Evolutionary conservation across 2,797 vertebrate genomes (phyloP).

Genomic region (Helostoma temminkii): DNA sequence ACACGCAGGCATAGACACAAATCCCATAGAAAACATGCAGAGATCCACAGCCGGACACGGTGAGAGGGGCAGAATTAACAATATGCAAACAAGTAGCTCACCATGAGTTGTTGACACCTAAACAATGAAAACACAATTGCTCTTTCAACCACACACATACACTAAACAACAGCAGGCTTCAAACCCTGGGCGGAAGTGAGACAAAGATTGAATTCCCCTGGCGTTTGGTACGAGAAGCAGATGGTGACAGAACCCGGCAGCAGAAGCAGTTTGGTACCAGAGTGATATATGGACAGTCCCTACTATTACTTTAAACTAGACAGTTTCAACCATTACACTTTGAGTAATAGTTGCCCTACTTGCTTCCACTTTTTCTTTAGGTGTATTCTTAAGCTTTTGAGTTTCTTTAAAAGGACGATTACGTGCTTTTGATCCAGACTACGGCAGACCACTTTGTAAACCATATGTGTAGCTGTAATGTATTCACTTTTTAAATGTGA

Average conservation of each 20-base stretch:
- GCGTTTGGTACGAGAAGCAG: slow-evolving; percentile 51
- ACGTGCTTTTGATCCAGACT: slow-evolving; percentile 9
- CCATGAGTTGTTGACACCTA: slow-evolving; percentile 63
- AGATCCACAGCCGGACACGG: slow-evolving; percentile 44
- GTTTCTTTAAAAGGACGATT: slow-evolving; percentile 17
- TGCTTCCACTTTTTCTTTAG: slow-evolving; percentile 19
- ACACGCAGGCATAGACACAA: slow-evolving; percentile 14
- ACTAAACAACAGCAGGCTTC: slow-evolving; percentile 49
- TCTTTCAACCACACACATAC: slow-evolving; percentile 36
- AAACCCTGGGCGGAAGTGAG: slow-evolving; percentile 39
- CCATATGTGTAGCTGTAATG: not conserved
- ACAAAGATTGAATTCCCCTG: slow-evolving; percentile 61
- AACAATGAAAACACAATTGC: slow-evolving; percentile 71
- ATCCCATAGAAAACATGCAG: slow-evolving; percentile 42
- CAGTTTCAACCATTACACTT: slow-evolving; percentile 50
- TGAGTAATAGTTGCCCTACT: slow-evolving; percentile 41
- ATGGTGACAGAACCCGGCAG: slow-evolving; percentile 59
- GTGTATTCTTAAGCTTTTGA: slow-evolving; percentile 4
- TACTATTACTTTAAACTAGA: slow-evolving; percentile 53
- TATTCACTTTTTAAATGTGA: not conserved
- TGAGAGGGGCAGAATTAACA: slow-evolving; percentile 73
- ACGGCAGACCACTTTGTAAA: slow-evolving; percentile 10
- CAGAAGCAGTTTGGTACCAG: slow-evolving; percentile 45
- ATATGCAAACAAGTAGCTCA: slow-evolving; percentile 74
- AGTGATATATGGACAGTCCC: slow-evolving; percentile 54